These are phyloP conservation scores for Pseudococcus jackbeardsleyi DNA, from an alignment of 2,888 invertebrate genomes.

Conservation along the genomic window DNA sequence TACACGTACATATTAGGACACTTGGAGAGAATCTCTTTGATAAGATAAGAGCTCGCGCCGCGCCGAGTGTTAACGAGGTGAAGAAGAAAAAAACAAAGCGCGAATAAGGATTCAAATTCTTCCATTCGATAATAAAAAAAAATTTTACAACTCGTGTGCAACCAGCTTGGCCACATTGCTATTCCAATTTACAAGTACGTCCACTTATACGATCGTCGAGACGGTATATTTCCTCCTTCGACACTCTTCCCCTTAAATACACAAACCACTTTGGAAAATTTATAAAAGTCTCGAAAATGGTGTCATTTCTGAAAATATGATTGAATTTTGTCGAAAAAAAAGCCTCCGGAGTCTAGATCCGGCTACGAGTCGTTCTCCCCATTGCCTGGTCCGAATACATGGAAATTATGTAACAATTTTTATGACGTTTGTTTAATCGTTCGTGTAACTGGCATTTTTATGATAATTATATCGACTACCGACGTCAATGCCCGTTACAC, in stretches of 20 bases:
- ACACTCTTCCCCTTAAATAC: too few species aligned
- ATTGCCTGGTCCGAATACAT: too few species aligned
- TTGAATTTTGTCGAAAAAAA: not conserved
- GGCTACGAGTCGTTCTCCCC: too few species aligned
- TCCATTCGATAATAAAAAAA: slow-evolving; percentile 1
- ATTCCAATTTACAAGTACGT: not conserved
- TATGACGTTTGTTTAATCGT: slow-evolving; percentile 5
- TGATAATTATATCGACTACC: slow-evolving; percentile 9
- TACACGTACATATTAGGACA: slow-evolving; percentile 5
- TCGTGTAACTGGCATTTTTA: slow-evolving; percentile 18
- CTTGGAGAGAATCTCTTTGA: slow-evolving; percentile 28
- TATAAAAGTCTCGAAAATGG: too few species aligned
- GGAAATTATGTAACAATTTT: slow-evolving; percentile 2
- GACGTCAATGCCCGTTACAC: slow-evolving; percentile 39
- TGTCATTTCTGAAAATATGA: not conserved
- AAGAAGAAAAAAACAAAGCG: slow-evolving; percentile 13
- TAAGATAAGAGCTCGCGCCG: slow-evolving; percentile 1
- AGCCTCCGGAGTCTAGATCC: too few species aligned
- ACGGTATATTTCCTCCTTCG: not conserved
- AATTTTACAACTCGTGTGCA: slow-evolving; percentile 13
- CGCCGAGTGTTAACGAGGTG: slow-evolving; percentile 20
- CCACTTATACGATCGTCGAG: not conserved
- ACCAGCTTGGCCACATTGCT: not conserved
- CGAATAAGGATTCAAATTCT: not conserved
- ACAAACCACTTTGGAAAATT: not conserved